Base-by-base conservation (phyloP, 2,888 invertebrate genomes). In the Nomada lathburiana region DNA sequence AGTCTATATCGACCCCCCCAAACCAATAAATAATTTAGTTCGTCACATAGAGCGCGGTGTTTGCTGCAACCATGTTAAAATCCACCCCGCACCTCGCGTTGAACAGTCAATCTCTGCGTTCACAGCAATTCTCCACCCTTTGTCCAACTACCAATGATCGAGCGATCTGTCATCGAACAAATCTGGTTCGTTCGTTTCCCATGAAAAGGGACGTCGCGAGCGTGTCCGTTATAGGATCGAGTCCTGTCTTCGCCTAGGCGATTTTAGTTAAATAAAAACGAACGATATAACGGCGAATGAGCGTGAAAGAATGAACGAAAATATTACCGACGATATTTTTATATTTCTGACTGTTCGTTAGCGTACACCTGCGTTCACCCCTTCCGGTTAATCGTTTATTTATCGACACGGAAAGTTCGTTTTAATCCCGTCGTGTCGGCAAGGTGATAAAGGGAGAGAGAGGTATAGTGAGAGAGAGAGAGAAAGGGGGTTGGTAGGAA, bases 291-390 rank as follows among this genome's bases (percentile, higher is more conserved):
- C 16, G 23, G 60, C 74, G 60, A 62, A 59, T 18, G 64, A 83
- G 57, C 52, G 70, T 67, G 68, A 70, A 72, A 72, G n/a, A 77
- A 47, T 47, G 4, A 11, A 36, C 5, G 7, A 7, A 36, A 72
- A 74, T 72, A 44, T 50, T 71, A 76, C 44, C 73, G 70, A 69
- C 76, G 68, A 77, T 84, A 86, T 86, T 86, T 86, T 86, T 79
- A 60, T 86, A 86, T 86, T 75, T 84, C 55, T 18, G 16, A 76
- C 59, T 63, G 55, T 82, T 72, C 10, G 76, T 62, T 84, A 84
- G 68, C 76, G 29, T 65, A 23, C 44, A 18, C 71, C 62, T 74
- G 44, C 10, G 78, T 84, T 87, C 11, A 42, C 55, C 36, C 36
- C 36, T 36, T 36, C 59, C 59, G 62, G 3, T 74, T 55, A 50